Evolutionary conservation across 2,113 vertebrate genomes (phyloP), one percentile per base, ranked within the genome.

Genomic region (Stomatorhinus ivindoensis): DNA sequence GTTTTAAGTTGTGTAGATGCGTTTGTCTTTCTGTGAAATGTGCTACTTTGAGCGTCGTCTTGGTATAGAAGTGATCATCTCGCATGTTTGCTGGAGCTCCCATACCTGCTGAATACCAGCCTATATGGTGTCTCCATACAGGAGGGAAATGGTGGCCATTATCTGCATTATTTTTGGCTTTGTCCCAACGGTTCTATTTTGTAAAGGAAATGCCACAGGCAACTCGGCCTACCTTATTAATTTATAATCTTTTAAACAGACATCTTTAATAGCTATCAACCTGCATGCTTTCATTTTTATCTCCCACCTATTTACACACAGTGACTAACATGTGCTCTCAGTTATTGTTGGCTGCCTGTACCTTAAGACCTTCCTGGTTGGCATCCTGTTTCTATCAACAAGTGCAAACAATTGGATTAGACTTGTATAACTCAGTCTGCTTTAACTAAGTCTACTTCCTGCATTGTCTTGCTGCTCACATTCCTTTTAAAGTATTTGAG

Each of bases 311-410:
- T 55, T 87, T 87, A 65, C 19, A n/a, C 4, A 65, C 31, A 7
- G 85, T 19, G 85, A 31, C 44, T 86, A 50, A 48, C 88, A 19
- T 88, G 39, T 47, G 35, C 3, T 44, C 4, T n/a, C 44, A 44
- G 82, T 47, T 46, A n/a, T 47, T 47, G 2, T 83, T 83, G 42
- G 82, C 35, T 2, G 7, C 10, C 21, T 84, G 44, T 55, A n/a
- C 24, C 39, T 2, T 24, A n/a, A 82, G 88, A 19, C 51, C 19
- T 91, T 93, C 92, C 92, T 91, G 91, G 69, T 90, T 90, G 10
- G 89, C 91, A 92, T 95, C 95, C 93, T 95, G 93, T 91, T 93
- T 80, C 44, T 65, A 51, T 15, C 88, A 85, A 76, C 80, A 85
- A 92, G 21, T 1, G 73, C 92, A 94, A 94, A 95, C 91, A 95